Base-by-base conservation (phyloP, 1,140 invertebrate species). In the Drosophila eugracilis region DNA sequence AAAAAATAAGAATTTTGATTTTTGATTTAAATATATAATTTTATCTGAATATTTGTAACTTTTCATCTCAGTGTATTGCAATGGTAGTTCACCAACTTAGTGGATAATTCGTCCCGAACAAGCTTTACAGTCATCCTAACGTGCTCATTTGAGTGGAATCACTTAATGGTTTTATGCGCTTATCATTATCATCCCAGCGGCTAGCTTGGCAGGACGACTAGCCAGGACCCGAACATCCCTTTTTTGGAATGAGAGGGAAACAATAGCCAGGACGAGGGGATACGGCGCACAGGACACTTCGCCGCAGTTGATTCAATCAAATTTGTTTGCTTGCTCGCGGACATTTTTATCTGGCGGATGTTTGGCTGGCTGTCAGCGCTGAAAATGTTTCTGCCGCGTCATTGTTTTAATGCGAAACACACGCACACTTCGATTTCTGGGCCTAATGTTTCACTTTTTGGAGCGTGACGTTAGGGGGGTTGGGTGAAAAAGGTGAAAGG, bases 91-190 rank as follows among this genome's bases (percentile, higher is more conserved):
- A 39, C 12, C n/a, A 15, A 45, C 49, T 32, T 12, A 60, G 32
- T 7, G 21, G 26, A 48, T 36, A 47, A 52, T 32, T 34, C 37
- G 6, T 21, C 7, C 26, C 34, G 32, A 44, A 17, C 22, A 49
- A 37, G 57, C 37, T 54, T 42, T 67, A 39, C 66, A 86, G 78
- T 72, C 74, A 72, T 65, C 57, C 83, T 71, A 86, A 75, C 83
- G 83, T 88, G 83, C 65, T 86, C 83, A 71, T 88, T 86, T 86
- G 66, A 86, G 83, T 83, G 83, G 83, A 86, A 86, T 86, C 83
- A 86, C 83, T 86, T 86, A 86, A 86, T 86, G 83, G 83, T 86
- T 86, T 86, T 86, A 86, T 88, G 49, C 83, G 83, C 83, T 88
- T 86, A 86, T 86, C 83, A 86, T 88, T 86, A 86, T 80, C 78